Evolutionary conservation across 2,113 vertebrate species (phyloP).

Genomic region (Pomatorhinus ruficollis): DNA sequence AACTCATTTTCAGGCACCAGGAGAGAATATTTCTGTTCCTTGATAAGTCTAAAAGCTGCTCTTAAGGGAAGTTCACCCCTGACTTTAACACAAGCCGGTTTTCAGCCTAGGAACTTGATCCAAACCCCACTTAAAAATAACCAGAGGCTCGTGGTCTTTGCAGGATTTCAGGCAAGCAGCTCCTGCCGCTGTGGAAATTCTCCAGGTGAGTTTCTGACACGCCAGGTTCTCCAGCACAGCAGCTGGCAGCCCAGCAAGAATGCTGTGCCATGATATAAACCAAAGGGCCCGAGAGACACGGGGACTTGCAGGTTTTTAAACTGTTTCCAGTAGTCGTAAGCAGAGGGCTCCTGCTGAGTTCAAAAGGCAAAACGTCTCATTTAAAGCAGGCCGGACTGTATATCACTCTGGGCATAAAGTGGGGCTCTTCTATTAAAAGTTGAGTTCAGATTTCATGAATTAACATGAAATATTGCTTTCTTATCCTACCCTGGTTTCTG

Average conservation of each 20-base stretch:
- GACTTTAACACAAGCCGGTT: neutral
- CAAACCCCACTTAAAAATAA: neutral
- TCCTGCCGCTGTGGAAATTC: neutral
- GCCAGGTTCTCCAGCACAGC: neutral
- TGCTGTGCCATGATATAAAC: constrained; percentile 10
- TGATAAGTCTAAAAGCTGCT: neutral
- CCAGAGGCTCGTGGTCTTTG: rapidly evolving
- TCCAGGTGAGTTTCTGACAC: neutral
- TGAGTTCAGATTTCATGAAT: constrained; percentile 63
- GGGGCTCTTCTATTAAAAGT: constrained; percentile 58
- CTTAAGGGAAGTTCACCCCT: neutral
- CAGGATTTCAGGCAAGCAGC: rapidly evolving
- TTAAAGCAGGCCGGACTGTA: constrained; percentile 1
- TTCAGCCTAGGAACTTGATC: neutral
- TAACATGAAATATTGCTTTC: constrained; percentile 53
- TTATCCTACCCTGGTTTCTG: constrained; percentile 40
- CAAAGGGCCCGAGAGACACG: neutral
- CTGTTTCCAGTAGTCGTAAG: constrained; percentile 50
- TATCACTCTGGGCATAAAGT: constrained; percentile 52
- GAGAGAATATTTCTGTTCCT: neutral
- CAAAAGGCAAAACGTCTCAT: constrained; percentile 61
- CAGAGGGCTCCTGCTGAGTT: constrained; percentile 58
- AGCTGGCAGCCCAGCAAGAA: neutral
- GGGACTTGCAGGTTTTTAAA: constrained; percentile 13
- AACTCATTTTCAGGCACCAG: neutral